Conservation (phyloP, 30 jellyfish, hydroid and myxozoan species). For the Turritopsis rubra region DNA sequence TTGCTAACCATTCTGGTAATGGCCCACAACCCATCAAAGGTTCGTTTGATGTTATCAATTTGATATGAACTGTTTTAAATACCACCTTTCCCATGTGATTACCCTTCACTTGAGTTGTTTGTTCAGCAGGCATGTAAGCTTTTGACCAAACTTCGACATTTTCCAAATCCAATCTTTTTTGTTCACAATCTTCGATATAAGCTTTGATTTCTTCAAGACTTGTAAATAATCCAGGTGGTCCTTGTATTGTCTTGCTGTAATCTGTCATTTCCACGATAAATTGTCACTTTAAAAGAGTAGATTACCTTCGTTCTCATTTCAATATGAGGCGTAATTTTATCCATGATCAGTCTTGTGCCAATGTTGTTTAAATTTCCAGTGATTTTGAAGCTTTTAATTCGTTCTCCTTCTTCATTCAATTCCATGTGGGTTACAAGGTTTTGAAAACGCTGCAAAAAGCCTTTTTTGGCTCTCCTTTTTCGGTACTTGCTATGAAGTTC, state of each 20-base stretch:
- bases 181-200: neutral
- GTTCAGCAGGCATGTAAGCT: neutral
- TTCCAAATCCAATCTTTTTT: neutral
- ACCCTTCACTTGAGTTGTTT: neutral
- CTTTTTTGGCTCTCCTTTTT: neutral
- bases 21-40: slow-evolving; percentile 35
- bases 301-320: neutral
- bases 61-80: neutral
- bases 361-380: too few species aligned
- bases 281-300: neutral
- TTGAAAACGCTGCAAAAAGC: neutral
- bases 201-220: neutral
- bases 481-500: neutral
- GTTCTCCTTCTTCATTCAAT: too few species aligned
- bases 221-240: neutral
- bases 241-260: neutral
- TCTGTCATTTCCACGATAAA: neutral
- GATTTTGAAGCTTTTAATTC: too few species aligned
- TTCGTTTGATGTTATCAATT: neutral
- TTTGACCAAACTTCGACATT: neutral
- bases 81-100: slow-evolving; percentile 9
- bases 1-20: slow-evolving; percentile 18
- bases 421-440: slow-evolving; percentile 2
- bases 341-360: too few species aligned
- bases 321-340: neutral